Evolutionary conservation across 2,113 vertebrate species (phyloP), one percentile per base, ranked within the genome.

Genomic region (Micronisus gabar): DNA sequence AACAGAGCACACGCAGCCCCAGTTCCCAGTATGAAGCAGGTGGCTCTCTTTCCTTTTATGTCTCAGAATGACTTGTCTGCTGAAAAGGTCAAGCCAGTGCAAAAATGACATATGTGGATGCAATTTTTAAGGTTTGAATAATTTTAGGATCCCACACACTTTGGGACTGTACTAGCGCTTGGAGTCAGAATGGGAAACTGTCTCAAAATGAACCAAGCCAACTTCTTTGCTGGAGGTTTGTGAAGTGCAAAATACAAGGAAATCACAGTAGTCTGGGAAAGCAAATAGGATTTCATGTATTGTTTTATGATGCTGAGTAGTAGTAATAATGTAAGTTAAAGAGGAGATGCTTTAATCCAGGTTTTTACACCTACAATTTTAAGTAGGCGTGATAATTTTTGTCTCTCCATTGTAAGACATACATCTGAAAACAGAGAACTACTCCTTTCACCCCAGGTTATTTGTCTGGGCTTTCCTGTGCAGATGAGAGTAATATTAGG

Each of bases 1-100:
- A 14, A 13, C 32, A 6, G 9, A 9, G 50, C 43, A 13, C 20
- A 1, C 0, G 2, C 8, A 4, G 80, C n/a, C 76, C 48, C 16
- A 1, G 14, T 10, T 16, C 58, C 76, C 38, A 0, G 1, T 1
- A 14, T 7, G 45, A 83, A 81, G 88, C 75, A 66, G 58, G 75
- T 29, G 50, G 76, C 67, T 83, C 83, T 41, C 17, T 16, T 74
- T 48, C 48, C 45, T 38, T 47, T 55, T 12, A 9, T 36, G 47
- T 41, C 68, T 82, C 86, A 71, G 50, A 78, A 32, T 9, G 56
- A 13, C 86, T 70, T 36, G 36, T 40, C 61, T 91, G 74, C 78
- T 89, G 76, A 34, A 71, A 78, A 72, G 78, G 73, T 84, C 80
- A 86, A 4, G 20, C 29, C 61, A 8, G 47, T 17, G 47, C 86